Conservation (phyloP, 2,797 vertebrate genomes). For the Cossypha dichroa region DNA sequence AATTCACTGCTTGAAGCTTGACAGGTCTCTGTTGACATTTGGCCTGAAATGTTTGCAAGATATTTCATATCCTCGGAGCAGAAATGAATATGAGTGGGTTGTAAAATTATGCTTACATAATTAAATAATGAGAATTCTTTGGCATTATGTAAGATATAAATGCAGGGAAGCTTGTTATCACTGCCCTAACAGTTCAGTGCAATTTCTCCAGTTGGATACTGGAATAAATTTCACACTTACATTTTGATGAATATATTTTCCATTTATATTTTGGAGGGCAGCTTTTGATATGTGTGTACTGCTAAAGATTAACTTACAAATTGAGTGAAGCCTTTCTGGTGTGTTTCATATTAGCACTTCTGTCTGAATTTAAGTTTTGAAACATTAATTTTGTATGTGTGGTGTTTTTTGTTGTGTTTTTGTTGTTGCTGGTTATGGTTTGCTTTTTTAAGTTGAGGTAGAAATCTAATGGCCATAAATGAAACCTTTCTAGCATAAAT, state of each 20-base stretch:
- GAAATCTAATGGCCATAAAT: not conserved
- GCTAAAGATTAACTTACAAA: not conserved
- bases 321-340: not conserved
- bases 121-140: conserved; percentile 38
- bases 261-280: not conserved
- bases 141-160: not conserved
- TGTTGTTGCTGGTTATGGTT: not conserved
- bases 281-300: not conserved
- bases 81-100: conserved; percentile 7
- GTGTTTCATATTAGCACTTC: not conserved
- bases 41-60: not conserved
- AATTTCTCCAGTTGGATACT: not conserved
- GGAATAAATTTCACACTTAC: not conserved
- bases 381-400: not conserved
- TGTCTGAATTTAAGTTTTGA: not conserved
- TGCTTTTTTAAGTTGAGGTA: not conserved
- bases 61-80: conserved; percentile 10
- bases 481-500: not conserved
- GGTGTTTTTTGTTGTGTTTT: not conserved
- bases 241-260: not conserved
- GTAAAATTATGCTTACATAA: conserved; percentile 11
- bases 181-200: not conserved
- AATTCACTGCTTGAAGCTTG: not conserved
- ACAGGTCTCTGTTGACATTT: conserved; percentile 15
- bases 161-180: not conserved